Conservation (phyloP, 2,797 vertebrate species). For the Masticophis lateralis region DNA sequence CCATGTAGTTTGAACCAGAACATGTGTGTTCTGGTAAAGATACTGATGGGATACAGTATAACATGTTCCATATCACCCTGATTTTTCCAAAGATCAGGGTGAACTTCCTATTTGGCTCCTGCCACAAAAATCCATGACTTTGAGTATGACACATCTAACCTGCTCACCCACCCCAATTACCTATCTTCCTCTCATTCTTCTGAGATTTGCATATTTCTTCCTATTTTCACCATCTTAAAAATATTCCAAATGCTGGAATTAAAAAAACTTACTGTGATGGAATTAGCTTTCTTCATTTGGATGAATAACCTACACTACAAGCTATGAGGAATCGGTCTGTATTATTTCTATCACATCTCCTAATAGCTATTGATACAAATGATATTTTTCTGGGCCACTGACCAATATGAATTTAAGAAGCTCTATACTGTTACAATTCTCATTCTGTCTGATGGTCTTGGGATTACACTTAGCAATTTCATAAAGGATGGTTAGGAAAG, state of each 20-base stretch:
- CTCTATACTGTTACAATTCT: neutral
- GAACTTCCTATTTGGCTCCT: neutral
- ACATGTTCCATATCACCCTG: neutral
- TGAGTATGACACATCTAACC: neutral
- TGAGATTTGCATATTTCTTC: neutral
- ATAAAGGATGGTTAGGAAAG: neutral
- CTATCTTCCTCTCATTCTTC: neutral
- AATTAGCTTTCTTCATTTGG: neutral
- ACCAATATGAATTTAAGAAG: neutral
- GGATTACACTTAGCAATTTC: too few relatives aligned
- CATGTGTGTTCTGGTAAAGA: neutral
- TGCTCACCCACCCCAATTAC: neutral
- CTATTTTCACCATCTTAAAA: neutral
- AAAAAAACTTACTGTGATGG: neutral
- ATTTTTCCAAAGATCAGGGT: neutral
- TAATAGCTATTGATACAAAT: neutral
- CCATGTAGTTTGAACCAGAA: neutral
- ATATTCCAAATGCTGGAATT: neutral
- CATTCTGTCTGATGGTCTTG: neutral
- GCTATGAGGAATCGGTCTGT: neutral
- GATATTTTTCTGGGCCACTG: neutral
- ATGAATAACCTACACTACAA: neutral
- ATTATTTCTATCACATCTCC: neutral
- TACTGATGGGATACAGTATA: neutral
- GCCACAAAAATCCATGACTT: neutral